Percentiles rank a stretch among this genome's conserved stretches.
phyloP scores from a whole-genome alignment of 2,113 vertebrate species.

The Patagioenas fasciata region DNA sequence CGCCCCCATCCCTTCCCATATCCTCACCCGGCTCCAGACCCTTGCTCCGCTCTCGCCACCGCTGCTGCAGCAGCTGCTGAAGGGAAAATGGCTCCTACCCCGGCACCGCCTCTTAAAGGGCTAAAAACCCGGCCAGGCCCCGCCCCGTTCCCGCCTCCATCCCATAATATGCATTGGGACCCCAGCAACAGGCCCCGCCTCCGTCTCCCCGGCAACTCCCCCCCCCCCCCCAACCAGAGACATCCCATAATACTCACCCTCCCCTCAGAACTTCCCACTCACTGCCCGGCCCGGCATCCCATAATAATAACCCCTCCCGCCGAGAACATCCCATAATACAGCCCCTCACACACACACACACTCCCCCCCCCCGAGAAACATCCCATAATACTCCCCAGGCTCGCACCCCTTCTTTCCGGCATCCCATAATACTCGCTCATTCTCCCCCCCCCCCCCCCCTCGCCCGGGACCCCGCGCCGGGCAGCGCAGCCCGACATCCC shows the following conservation, averaged over 20 bases:
- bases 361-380: no score
- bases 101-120: slow-evolving; percentile 77
- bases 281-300: slow-evolving; percentile 62
- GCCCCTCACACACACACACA: not conserved
- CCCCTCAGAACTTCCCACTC: slow-evolving; percentile 55
- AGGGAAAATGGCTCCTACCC: slow-evolving; percentile 79
- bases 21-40: not conserved
- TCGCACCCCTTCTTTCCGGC: no score
- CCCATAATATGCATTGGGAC: slow-evolving; percentile 71
- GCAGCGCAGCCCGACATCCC: slow-evolving; percentile 65
- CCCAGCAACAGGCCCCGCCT: slow-evolving; percentile 6
- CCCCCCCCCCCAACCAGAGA: not conserved
- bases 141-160: slow-evolving; percentile 73
- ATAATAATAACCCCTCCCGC: slow-evolving; percentile 69
- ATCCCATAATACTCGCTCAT: no score
- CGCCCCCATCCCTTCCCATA: not conserved
- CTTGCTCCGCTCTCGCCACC: slow-evolving; percentile 40
- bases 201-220: slow-evolving; percentile 63
- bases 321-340: slow-evolving; percentile 74
- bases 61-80: slow-evolving; percentile 62
- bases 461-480: not conserved
- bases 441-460: no score
- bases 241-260: slow-evolving; percentile 77
- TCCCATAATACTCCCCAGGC: no score
- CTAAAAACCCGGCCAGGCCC: slow-evolving; percentile 69